Base-by-base conservation (phyloP, 2,797 vertebrate species). In the Sylvia borin region DNA sequence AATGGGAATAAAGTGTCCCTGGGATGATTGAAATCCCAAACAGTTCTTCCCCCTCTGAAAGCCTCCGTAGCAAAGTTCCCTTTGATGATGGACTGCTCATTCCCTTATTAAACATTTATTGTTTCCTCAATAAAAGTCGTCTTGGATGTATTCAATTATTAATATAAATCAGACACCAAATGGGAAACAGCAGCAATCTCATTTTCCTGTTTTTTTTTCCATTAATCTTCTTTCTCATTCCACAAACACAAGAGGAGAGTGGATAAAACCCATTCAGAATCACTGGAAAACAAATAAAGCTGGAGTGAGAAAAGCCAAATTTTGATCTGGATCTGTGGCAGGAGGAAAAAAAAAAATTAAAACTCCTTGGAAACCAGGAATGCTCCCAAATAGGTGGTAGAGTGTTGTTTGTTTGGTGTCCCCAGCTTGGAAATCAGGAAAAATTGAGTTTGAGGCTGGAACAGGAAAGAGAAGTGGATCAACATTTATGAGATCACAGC, bases 101-200 rank as follows among this genome's bases (percentile, higher is more conserved):
- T 92, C 80, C 48, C 80, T 94, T 86, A 96, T 95, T 78, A 96
- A 96, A 95, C 95, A 92, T 96, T 97, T 79, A 96, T 92, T 93
- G 90, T 97, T 96, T 97, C 88, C 93, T 95, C 95, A 95, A 95
- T 93, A 95, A 93, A 96, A 95, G 85, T 79, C 55, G 13, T 92
- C 90, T 93, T 66, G 85, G 77, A 50, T 78, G 70, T 73, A 32
- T 76, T 97, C 80, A 95, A 95, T 96, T 93, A 97, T 97, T 95
- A 66, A 97, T 96, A 86, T 50, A 67, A 97, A 94, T 93, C 95
- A 92, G 85, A 62, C 73, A 45, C 76, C 32, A 68, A 92, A 94
- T 88, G 86, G 71, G 90, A 86, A 96, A 86, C 93, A 86, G 93
- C 88, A 86, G 88, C 71, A 1, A 50, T 45, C 93, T 96, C 73